Base-by-base conservation (phyloP, 2,888 invertebrate species). In the Barypeithes pellucidus region DNA sequence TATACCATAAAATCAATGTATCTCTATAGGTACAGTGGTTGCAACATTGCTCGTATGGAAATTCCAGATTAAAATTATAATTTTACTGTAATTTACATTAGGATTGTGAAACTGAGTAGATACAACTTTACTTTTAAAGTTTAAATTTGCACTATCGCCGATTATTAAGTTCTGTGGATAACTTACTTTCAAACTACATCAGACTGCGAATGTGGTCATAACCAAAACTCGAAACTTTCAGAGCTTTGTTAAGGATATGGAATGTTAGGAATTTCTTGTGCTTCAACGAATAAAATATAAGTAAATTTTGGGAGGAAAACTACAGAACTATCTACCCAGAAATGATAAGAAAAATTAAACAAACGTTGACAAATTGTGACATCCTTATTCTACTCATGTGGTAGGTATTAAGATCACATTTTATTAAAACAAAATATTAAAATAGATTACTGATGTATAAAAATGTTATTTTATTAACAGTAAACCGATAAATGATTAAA, bases 121-220 rank as follows among this genome's bases (percentile, higher is more conserved):
- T 50, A 22, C 20, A 50, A 50, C 50, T 50, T 24, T 24, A 33
- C 18, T 12, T 11, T 9, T 0, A 36, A 69, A 69, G 41, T 61
- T 69, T 60, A 61, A 68, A 52, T 60, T 52, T 52, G 52, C 68
- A 62, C 61, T 69, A 57, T 41, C 63, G 45, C 18, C 54, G 69
- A 63, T 70, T 70, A 63, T 57, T 50, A 57, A 65, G 36, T 71
- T 65, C 70, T 57, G 57, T 59, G 57, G 61, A 47, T 41, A 62
- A 50, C 52, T 67, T 60, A 69, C 18, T 33, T 70, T 57, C 57
- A 52, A 54, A 63, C 57, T 54, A 9, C 1, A 9, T 11, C 16
- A 33, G 54, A 57, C 54, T 33, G 33, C 12, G 4, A 33, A 29
- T 33, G 54, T 57, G 54, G 14, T 57, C 33, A n/a, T 57, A 57